Evolutionary conservation across 1,140 invertebrate species (phyloP), one percentile per base, ranked within the genome.

Genomic region (Armadillidium nasatum): DNA sequence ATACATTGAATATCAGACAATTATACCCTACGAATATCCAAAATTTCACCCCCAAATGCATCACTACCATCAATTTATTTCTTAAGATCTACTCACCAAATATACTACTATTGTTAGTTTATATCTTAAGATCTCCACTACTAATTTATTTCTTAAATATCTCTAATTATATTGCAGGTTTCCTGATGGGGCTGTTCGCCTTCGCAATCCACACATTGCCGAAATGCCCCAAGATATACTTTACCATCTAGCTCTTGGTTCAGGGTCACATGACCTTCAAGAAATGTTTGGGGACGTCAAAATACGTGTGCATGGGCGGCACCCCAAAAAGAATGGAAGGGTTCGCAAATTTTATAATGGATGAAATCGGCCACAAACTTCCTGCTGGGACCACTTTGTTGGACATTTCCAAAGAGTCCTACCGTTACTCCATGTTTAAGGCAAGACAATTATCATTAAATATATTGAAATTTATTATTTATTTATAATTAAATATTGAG

Each of bases 341-440:
- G 81, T 98, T 98, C 85, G 95, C 96, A 33, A 88, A 94, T 83
- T 93, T 89, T 82, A 94, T 98, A 78, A 93, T 95, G 76, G 88
- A 92, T 79, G 92, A 96, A 87, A 92, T 96, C 78, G 92, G 92
- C 4, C 91, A 95, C 84, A 93, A 94, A 84, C 86, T 96, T 79
- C 94, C 94, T 0, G 90, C 93, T 66, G 94, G 94, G 54, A 93
- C 93, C 4, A 91, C 90, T 69, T 86, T 96, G 33, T 88, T 90
- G 79, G 95, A 98, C 84, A 95, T 98, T 78, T 95, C 93, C 81
- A 91, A 91, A 83, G 93, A 91, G 83, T 96, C 94, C 10, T 95
- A 97, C 84, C 88, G 96, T 81, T 99, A 97, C 85, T 93, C 92
- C 21, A 95, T 99, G 92, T 99, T 93, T 86, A 99, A 99, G 91